These are phyloP conservation scores for Neofelis nebulosa DNA, from an alignment of 2,113 vertebrate genomes.

Conservation along the genomic window DNA sequence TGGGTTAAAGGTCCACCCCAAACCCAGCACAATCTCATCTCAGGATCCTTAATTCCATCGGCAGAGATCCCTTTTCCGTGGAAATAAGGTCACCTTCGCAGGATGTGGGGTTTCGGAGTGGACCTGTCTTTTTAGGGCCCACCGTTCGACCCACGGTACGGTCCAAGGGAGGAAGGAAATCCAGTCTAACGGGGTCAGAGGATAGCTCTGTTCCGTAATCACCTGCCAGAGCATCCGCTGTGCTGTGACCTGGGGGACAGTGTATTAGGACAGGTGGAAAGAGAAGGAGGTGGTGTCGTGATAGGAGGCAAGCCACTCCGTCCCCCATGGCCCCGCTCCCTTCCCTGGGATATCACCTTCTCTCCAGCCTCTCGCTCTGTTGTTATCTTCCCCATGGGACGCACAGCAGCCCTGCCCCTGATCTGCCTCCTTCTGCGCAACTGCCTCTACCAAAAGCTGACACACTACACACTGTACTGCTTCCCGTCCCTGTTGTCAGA, in stretches of 20 bases:
- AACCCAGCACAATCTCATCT: background rate
- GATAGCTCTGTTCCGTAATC: fast-evolving
- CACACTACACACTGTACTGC: fast-evolving
- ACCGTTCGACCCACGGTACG: background rate
- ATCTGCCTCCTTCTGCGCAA: background rate
- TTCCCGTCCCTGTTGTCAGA: too few species aligned
- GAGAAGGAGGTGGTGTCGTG: background rate
- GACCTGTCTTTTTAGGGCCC: fast-evolving
- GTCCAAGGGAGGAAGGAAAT: background rate
- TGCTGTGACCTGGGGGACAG: background rate
- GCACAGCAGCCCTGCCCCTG: too few species aligned
- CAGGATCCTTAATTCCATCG: too few species aligned
- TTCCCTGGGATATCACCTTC: background rate
- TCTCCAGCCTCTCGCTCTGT: background rate
- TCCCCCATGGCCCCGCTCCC: background rate
- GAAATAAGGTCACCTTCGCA: background rate
- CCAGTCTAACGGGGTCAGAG: background rate
- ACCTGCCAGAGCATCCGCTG: fast-evolving
- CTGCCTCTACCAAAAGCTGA: background rate
- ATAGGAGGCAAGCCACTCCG: fast-evolving
- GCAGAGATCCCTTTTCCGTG: background rate
- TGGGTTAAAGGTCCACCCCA: background rate
- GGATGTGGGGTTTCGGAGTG: background rate
- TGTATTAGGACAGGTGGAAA: background rate
- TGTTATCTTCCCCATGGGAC: background rate